Conservation (phyloP, 2,888 invertebrate genomes). For the Mesorhabditis spiculigera region DNA sequence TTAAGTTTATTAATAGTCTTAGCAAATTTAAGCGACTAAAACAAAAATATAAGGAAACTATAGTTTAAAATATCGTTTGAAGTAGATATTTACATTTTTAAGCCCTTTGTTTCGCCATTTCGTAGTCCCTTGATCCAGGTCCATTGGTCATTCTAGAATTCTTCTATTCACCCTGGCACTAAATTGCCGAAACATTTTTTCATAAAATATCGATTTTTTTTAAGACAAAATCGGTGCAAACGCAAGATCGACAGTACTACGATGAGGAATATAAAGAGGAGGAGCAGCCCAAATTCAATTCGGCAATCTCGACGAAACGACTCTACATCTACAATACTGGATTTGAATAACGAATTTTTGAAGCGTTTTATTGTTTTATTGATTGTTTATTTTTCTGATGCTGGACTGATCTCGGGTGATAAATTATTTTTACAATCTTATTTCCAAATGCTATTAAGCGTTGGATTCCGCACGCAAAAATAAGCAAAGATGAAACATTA, state of each 20-base stretch:
- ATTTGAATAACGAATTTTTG: background rate
- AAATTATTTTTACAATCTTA: no score
- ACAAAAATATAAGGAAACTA: no score
- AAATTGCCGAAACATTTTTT: background rate
- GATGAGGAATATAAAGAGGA: constrained; percentile 31
- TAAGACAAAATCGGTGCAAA: constrained; percentile 38
- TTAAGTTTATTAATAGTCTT: no score
- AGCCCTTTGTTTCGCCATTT: no score
- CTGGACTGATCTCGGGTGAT: no score
- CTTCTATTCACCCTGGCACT: background rate
- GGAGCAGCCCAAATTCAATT: constrained; percentile 22
- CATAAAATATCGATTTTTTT: constrained; percentile 4
- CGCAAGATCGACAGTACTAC: constrained; percentile 26
- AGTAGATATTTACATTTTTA: no score
- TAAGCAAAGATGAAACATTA: no score
- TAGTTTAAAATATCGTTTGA: no score
- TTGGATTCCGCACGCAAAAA: no score
- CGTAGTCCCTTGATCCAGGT: constrained; percentile 37
- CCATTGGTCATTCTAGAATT: background rate
- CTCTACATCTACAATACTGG: constrained; percentile 55
- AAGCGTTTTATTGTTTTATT: background rate
- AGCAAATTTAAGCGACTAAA: no score
- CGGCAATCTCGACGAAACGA: constrained; percentile 29
- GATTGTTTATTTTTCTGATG: no score
- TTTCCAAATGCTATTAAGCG: no score